Base-by-base conservation (phyloP, 37 sponge, comb jelly and placozoan species). In the Halichondria panicea region DNA sequence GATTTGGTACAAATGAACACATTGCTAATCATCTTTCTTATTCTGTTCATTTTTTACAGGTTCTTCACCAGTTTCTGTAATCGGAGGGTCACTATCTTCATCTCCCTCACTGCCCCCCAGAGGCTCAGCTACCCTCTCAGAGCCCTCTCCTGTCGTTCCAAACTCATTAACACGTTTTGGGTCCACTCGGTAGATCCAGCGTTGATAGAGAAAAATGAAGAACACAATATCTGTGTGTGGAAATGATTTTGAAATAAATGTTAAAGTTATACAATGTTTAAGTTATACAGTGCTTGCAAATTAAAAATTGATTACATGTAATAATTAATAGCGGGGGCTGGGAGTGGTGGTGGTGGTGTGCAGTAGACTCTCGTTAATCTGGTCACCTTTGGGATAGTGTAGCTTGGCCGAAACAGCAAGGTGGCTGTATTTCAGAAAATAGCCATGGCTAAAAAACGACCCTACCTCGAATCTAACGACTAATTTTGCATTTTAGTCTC, bases 181-280 rank as follows among this genome's bases (percentile, higher is more conserved):
- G 59, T 98, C 99, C 63, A 96, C 94, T 28, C 91, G 80, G 74
- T 98, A 98, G 56, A 91, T 95, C 94, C 94, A 98, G 0, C 99
- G 88, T 54, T 98, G 99, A 56, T 98, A 98, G 54, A 98, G 83
- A 64, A 71, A 98, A 37, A 98, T 98, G 83, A 98, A 91, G 72
- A 98, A 98, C 37, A 98, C 89, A 27, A 98, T 91, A 65, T 98
- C 99, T 97, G 73, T 15, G 70, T 42, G 40, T 18, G 53, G 35
- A 67, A 66, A 43, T n/a, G n/a, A n/a, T n/a, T n/a, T n/a, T n/a
- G n/a, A 31, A 0, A 63, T 60, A 12, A 34, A 19, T 63, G 15
- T 2, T 27, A 71, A 2, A 52, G 21, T 72, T 27, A 44, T 55
- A 62, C 50, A 63, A 19, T 36, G 21, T 24, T 35, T 71, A 53